Evolutionary conservation across 2,888 invertebrate species (phyloP), one percentile per base, ranked within the genome.

Genomic region (Coenonympha arcania): DNA sequence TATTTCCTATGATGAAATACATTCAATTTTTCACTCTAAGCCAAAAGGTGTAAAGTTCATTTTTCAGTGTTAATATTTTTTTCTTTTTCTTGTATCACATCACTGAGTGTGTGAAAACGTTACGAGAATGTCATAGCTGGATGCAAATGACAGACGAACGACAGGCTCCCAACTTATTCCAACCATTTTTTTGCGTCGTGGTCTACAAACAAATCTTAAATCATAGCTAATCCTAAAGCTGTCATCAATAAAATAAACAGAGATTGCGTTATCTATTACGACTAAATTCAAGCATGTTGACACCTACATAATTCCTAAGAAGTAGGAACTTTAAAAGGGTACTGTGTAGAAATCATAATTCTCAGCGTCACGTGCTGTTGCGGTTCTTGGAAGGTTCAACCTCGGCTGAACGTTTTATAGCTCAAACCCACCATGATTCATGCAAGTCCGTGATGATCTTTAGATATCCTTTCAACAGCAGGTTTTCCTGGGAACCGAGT

Each of bases 381-480:
- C 34, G 65, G 56, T 81, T 81, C 81, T 63, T 60, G 70, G 81
- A 81, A 81, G 76, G 78, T 66, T 68, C 54, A 64, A 63, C 61
- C 61, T 34, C 34, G 11, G 11, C 18, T 20, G 64, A 66, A 63
- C 61, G 68, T 69, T 71, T 73, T 73, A 70, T 69, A 64, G 68
- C 64, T 59, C 59, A 59, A 58, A 24, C 15, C 18, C 13, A 63
- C 58, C 69, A 71, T 80, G 78, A 78, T 72, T 79, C 80, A 79
- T 72, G 52, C 59, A 16, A 31, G 20, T 22, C 31, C 48, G 66
- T 66, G 71, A 72, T 75, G 73, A 76, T 79, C 73, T 79, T 15
- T 63, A 76, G 79, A 80, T 81, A 78, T 73, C 72, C 71, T 71
- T 71, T 68, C 71, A 68, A 63, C 13, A 43, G 41, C 34, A 30